Base-by-base conservation (phyloP, 2,888 invertebrate species). In the Tholera decimalis region DNA sequence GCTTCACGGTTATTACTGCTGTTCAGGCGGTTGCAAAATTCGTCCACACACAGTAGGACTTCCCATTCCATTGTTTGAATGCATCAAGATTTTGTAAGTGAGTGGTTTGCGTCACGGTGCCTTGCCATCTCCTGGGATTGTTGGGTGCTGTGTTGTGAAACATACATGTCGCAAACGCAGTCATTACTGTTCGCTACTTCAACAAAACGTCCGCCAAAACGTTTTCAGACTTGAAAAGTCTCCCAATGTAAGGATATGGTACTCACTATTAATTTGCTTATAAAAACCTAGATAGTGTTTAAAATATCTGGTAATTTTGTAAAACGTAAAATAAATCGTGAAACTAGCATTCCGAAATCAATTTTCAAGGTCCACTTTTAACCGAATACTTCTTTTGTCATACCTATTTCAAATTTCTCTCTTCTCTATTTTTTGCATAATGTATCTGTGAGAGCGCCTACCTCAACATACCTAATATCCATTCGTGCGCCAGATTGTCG, bases 31-130 rank as follows among this genome's bases (percentile, higher is more conserved):
- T 93, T 91, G 89, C 89, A 84, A 91, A 89, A 92, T 87, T 79
- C 83, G 80, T 80, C 80, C 79, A 88, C 84, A 83, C 80, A 84
- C 82, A 84, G 83, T 85, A 84, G 86, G 86, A 85, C 86, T 87
- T 86, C 85, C 89, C 87, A 88, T 90, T 90, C 89, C 82, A 92
- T 94, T 93, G 94, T 93, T 89, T 68, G 74, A 77, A 87, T 85
- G 87, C 86, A 88, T 83, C 80, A 70, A 78, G 82, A 79, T 92
- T 91, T 92, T 88, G 91, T 88, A 93, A 93, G 84, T 80, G 69
- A 69, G 74, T 74, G 62, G 77, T 81, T 75, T 82, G 55, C 88
- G 90, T 92, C 85, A 92, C 88, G 90, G 87, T 88, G 64, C 64
- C 80, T 77, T 86, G 83, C 81, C 87, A 83, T 85, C 89, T 88